These are phyloP conservation scores for Beroe ovata DNA, from an alignment of 37 sponge, comb jelly and placozoan genomes.

Conservation along the genomic window DNA sequence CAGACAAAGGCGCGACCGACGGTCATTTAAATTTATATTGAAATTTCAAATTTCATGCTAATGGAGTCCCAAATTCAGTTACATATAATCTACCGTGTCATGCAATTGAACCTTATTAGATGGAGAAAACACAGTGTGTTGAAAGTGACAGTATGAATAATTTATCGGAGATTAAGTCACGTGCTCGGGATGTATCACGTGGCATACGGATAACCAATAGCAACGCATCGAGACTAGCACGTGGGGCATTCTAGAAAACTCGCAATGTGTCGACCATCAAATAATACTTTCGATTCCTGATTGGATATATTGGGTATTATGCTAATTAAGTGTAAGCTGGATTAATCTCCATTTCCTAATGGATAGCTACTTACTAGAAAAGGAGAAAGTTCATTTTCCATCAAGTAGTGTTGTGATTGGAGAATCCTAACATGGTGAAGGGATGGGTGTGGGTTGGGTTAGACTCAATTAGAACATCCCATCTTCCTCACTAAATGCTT, in stretches of 20 bases:
- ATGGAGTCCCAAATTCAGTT: conserved; percentile 44
- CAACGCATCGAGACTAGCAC: neutral
- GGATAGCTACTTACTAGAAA: neutral
- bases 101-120: conserved; percentile 51
- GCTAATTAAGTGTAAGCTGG: neutral
- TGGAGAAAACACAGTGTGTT: neutral
- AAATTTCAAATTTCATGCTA: conserved; percentile 39
- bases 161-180: conserved; percentile 1
- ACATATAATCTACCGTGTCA: conserved; percentile 20
- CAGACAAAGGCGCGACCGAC: neutral
- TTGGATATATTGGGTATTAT: neutral
- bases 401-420: neutral
- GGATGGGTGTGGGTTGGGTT: neutral
- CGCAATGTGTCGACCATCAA: neutral
- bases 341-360: neutral
- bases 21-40: conserved; percentile 63
- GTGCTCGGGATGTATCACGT: neutral
- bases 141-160: conserved; percentile 47
- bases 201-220: neutral
- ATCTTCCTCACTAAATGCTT: neutral
- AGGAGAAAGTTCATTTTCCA: neutral
- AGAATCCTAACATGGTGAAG: neutral
- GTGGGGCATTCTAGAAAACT: neutral
- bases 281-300: neutral
- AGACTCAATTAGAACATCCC: no score